These are phyloP conservation scores for Drosophila nigritarsus DNA, from an alignment of 2,888 invertebrate species.

Conservation along the genomic window DNA sequence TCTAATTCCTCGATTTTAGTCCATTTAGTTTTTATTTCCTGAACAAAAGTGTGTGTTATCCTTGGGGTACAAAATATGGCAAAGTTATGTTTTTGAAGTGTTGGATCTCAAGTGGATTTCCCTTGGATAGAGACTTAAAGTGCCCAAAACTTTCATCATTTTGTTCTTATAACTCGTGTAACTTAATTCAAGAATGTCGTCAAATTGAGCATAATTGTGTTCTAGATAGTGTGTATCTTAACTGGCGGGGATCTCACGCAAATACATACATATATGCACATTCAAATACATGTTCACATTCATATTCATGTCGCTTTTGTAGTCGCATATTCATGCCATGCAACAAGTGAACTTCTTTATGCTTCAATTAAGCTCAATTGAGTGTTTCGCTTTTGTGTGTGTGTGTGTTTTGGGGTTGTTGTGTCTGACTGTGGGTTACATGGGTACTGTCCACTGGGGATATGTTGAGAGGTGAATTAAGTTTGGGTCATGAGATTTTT, in stretches of 20 bases:
- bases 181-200: neutral
- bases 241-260: neutral
- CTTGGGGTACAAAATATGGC: too few species aligned
- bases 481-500: conserved; percentile 58
- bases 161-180: neutral
- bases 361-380: conserved; percentile 81
- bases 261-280: conserved; percentile 15
- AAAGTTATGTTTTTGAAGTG: neutral
- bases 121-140: neutral
- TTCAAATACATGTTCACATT: conserved; percentile 9
- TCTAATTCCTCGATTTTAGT: too few species aligned
- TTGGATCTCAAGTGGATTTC: neutral
- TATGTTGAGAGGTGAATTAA: conserved; percentile 54
- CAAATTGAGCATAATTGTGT: conserved; percentile 10
- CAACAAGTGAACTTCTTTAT: conserved; percentile 72
- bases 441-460: conserved; percentile 15
- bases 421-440: conserved; percentile 3
- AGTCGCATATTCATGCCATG: conserved; percentile 30
- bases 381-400: conserved; percentile 20
- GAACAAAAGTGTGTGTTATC: too few species aligned
- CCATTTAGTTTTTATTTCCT: too few species aligned
- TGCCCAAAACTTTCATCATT: neutral
- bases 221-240: conserved; percentile 10
- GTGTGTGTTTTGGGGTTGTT: conserved; percentile 18
- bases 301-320: conserved; percentile 23